phyloP scores from a whole-genome alignment of 92 coral and sea anemone genomes.

The Porites rus region DNA sequence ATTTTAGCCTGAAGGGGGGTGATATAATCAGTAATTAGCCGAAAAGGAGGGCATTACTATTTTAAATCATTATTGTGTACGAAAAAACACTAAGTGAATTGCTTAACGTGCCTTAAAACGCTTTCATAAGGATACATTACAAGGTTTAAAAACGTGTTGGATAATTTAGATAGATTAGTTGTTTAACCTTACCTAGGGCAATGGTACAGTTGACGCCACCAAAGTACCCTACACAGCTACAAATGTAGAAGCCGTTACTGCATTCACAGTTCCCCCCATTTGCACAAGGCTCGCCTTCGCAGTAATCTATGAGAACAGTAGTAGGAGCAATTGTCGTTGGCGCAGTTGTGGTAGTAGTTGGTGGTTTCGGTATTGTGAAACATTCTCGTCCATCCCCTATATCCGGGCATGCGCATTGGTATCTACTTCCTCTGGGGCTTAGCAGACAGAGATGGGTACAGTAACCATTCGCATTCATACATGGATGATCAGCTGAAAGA shows the following conservation, averaged over 20 bases:
- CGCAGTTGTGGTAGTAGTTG: constrained; percentile 20
- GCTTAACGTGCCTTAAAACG: no score
- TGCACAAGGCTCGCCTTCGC: neutral
- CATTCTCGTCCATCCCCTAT: constrained; percentile 14
- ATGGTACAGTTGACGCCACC: constrained; percentile 1
- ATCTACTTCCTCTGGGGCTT: constrained; percentile 46
- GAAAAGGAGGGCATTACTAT: no score
- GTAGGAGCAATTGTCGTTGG: constrained; percentile 3
- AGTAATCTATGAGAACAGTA: neutral
- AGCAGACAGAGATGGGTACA: constrained; percentile 70
- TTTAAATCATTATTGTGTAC: no score
- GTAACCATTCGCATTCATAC: constrained; percentile 48
- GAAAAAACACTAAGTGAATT: no score
- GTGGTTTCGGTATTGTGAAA: neutral
- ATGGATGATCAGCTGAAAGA: constrained; percentile 15
- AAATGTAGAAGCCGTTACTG: neutral
- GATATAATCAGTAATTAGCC: no score
- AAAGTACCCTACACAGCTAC: neutral
- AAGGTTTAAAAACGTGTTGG: neutral
- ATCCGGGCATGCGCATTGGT: constrained; percentile 28
- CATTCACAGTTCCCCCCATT: neutral
- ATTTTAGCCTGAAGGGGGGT: no score
- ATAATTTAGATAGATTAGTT: no score
- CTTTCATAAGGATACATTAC: neutral
- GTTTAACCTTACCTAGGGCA: neutral